Percentiles rank a stretch among this genome's conserved stretches.
Evolutionary conservation across 2,113 vertebrate species (phyloP).

Genomic region (Brachypodius melanocephalos): DNA sequence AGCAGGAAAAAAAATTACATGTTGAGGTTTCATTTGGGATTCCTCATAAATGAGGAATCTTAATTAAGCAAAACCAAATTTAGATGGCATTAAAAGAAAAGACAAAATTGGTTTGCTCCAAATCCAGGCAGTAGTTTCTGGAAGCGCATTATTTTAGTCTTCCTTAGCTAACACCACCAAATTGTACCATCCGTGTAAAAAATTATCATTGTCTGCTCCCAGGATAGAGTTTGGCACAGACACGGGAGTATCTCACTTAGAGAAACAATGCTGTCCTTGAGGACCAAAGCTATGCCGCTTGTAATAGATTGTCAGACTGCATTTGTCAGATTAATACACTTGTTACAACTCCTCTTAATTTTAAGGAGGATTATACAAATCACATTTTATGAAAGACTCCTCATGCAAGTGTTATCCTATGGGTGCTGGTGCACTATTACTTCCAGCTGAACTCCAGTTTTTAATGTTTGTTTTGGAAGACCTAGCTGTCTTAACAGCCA

Average conservation of each 20-base stretch:
- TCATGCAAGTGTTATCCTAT: neutral
- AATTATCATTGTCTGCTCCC: neutral
- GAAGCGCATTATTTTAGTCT: neutral
- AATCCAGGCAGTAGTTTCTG: neutral
- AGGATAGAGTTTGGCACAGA: neutral
- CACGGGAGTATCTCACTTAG: neutral
- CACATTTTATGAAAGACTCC: neutral
- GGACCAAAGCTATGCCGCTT: neutral
- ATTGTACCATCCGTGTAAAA: neutral
- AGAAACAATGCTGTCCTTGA: neutral
- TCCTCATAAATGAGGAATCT: neutral
- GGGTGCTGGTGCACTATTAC: neutral
- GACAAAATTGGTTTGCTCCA: neutral
- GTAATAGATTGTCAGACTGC: neutral
- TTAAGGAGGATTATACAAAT: neutral
- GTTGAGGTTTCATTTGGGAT: neutral
- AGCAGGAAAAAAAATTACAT: neutral
- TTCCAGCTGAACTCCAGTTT: constrained; percentile 21
- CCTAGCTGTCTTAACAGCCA: constrained; percentile 47
- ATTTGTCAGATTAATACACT: neutral
- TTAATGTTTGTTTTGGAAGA: constrained; percentile 56
- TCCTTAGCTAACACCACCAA: neutral
- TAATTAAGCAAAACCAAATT: constrained; percentile 21
- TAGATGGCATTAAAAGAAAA: neutral
- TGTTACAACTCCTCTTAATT: neutral